Conservation (phyloP, 2,888 invertebrate species). For the Pemphredon lugubris region DNA sequence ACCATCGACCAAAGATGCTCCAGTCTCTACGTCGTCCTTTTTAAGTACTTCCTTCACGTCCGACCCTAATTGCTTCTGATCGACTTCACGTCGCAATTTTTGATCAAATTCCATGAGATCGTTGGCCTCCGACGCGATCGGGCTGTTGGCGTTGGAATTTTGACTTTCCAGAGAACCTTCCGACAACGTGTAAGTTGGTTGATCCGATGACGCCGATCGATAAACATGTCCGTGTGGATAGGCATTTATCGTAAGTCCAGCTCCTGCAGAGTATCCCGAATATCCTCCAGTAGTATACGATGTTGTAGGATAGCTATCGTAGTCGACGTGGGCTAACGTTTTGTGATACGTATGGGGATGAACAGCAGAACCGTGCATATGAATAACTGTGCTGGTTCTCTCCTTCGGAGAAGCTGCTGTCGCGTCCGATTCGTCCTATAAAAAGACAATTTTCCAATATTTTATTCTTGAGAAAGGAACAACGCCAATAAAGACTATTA, state of each 20-base stretch:
- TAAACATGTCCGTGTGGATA: neutral
- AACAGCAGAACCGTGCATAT: neutral
- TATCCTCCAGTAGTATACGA: neutral
- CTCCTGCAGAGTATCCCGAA: neutral
- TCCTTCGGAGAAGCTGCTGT: neutral
- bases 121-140: neutral
- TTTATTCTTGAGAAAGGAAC: too few species aligned
- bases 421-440: neutral
- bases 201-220: neutral
- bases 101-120: neutral
- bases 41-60: conserved; percentile 4
- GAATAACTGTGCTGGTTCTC: neutral
- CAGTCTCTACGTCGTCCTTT: neutral
- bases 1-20: too few species aligned
- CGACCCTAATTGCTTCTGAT: neutral
- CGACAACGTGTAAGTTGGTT: neutral
- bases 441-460: neutral
- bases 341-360: neutral
- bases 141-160: neutral
- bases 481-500: too few species aligned
- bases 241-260: conserved; percentile 8
- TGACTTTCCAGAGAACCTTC: neutral
- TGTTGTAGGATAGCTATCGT: neutral
- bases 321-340: neutral
- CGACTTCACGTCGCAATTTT: conserved; percentile 2